Evolutionary conservation across 2,797 vertebrate genomes (phyloP), one percentile per base, ranked within the genome.

Genomic region (Sebastes elongatus): DNA sequence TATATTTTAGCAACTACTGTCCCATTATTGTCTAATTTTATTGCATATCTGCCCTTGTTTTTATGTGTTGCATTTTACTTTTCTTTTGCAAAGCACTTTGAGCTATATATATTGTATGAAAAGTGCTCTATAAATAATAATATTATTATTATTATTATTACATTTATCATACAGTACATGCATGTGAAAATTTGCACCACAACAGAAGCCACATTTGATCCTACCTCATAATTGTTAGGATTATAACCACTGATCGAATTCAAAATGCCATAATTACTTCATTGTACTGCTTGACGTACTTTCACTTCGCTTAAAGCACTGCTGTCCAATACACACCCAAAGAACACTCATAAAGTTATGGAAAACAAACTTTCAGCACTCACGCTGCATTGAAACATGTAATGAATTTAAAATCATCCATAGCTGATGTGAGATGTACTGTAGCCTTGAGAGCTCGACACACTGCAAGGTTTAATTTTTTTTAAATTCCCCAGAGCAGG

Each of bases 361-460:
- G 46, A 57, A 66, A 1, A 16, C 38, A 1, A n/a, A 1, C 27
- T 59, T 69, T 53, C 27, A 57, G 6, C 28, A 1, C 46, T 75
- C 22, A n/a, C n/a, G 11, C 70, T 57, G 76, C 62, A 72, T 9
- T 65, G 53, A 77, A 72, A 70, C 74, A 67, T n/a, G 74, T 1
- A 38, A 33, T 49, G 62, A 82, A 80, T 78, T 61, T 27, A 38
- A 33, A 74, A 70, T 33, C n/a, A 25, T 13, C 9, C 35, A 16
- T 20, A 64, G 25, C 49, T 42, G 18, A 13, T 60, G 53, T 66
- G 62, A 52, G 68, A 46, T 4, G 68, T 71, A 27, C 22, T 10
- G 23, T 8, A 25, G 22, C 52, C n/a, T 18, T 9, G 20, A 32
- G 55, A 49, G 18, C 57, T 55, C 10, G 10, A 59, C 53, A 28